A percentile compares a stretch with the other conserved stretches of the same genome.
Conservation (phyloP, 2,888 invertebrate species). For the Chymomyza procnemis region DNA sequence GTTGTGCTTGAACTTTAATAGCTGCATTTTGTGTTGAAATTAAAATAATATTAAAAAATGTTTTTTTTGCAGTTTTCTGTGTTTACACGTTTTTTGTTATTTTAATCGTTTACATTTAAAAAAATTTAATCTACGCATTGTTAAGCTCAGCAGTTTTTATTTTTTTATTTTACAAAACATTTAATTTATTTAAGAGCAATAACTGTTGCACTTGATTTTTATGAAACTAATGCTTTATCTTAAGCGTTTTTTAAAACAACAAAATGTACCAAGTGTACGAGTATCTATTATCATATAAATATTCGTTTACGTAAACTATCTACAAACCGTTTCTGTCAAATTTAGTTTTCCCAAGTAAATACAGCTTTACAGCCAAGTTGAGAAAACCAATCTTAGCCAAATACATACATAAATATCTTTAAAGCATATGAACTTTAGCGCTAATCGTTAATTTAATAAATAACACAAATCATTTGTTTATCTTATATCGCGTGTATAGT, state of each 20-base stretch:
- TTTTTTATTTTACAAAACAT: slow-evolving; percentile 1
- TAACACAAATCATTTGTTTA: too few species aligned
- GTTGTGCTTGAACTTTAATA: background rate
- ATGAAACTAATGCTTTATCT: background rate
- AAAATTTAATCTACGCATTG: slow-evolving; percentile 9
- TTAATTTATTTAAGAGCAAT: background rate
- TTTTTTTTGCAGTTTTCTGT: background rate
- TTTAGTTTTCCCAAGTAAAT: background rate
- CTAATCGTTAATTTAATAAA: background rate
- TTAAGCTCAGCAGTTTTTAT: slow-evolving; percentile 17
- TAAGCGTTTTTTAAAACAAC: background rate
- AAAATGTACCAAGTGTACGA: background rate
- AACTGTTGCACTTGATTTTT: background rate
- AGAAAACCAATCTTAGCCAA: background rate
- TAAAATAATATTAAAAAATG: background rate
- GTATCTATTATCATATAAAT: background rate
- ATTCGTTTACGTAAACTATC: background rate
- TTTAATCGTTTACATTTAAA: background rate
- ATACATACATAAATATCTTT: background rate
- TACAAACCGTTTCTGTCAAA: background rate
- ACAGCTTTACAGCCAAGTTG: background rate
- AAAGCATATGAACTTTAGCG: background rate
- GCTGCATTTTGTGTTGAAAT: background rate
- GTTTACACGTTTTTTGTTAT: background rate
- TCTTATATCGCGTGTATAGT: background rate